Evolutionary conservation across 1,140 invertebrate species (phyloP).

Genomic region (Caenorhabditis briggsae): DNA sequence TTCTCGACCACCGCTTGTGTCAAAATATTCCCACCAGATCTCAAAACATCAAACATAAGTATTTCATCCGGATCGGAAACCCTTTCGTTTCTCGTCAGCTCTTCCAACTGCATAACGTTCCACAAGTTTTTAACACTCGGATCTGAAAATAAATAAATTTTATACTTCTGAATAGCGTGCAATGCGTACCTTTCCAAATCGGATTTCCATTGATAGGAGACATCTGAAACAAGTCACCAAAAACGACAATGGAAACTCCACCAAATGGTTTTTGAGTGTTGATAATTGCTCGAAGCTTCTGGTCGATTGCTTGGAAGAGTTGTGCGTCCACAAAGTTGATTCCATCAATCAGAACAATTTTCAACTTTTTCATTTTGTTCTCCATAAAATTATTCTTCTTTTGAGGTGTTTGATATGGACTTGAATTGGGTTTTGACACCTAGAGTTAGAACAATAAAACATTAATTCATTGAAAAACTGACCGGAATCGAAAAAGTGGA

Average conservation of each 20-base stretch:
- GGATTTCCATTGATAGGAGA: background rate
- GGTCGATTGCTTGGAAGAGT: background rate
- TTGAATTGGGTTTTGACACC: background rate
- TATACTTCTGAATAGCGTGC: too few species aligned
- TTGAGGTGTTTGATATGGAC: background rate
- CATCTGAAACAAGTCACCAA: constrained; percentile 14
- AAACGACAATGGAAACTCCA: background rate
- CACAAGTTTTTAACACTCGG: background rate
- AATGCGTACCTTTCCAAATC: background rate
- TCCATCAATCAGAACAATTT: background rate
- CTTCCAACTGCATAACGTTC: background rate
- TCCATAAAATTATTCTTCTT: background rate
- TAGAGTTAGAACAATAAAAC: background rate
- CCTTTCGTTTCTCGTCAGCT: background rate
- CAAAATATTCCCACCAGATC: background rate
- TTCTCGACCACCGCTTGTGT: background rate
- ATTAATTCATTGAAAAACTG: background rate
- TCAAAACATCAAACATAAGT: background rate
- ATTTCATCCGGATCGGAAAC: background rate
- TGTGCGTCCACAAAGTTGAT: background rate
- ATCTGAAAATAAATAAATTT: background rate
- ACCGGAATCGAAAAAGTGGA: background rate
- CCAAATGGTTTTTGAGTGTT: background rate
- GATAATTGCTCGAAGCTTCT: background rate
- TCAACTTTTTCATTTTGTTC: background rate